A percentile compares a stretch with the other conserved stretches of the same genome.
These are phyloP conservation scores for Temnothorax curvispinosus DNA, from an alignment of 1,140 invertebrate genomes.

Conservation along the genomic window DNA sequence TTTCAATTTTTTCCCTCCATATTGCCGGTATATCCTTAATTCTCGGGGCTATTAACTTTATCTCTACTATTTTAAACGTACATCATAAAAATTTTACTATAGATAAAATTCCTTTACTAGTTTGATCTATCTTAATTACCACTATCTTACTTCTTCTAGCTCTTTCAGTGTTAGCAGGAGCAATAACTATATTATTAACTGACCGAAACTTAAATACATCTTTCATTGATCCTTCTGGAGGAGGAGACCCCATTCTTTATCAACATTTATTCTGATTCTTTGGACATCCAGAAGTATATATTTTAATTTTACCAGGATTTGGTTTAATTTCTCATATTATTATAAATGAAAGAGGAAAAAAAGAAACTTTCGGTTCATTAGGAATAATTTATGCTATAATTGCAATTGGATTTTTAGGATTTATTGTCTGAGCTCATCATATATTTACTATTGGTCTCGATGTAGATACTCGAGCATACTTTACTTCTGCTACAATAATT, in stretches of 20 bases:
- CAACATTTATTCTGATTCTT: slow-evolving; percentile 94
- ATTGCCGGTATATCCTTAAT: too few relatives aligned
- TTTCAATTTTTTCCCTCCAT: too few relatives aligned
- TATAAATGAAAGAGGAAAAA: slow-evolving; percentile 87
- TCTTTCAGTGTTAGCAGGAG: slow-evolving; percentile 90
- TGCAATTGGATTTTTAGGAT: slow-evolving; percentile 89
- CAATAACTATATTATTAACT: slow-evolving; percentile 90
- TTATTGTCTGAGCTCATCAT: slow-evolving; percentile 90
- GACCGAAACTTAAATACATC: slow-evolving; percentile 90
- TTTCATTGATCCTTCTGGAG: slow-evolving; percentile 89
- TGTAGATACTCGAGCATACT: too few relatives aligned
- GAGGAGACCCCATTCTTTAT: slow-evolving; percentile 90
- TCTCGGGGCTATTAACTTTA: too few relatives aligned
- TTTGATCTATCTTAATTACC: slow-evolving; percentile 90
- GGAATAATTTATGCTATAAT: slow-evolving; percentile 88
- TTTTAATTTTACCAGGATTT: slow-evolving; percentile 89
- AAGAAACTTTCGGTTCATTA: slow-evolving; percentile 78
- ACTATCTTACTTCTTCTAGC: slow-evolving; percentile 88
- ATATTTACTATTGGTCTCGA: slow-evolving; percentile 77
- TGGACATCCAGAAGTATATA: slow-evolving; percentile 92
- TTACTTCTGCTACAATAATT: too few relatives aligned
- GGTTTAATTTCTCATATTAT: slow-evolving; percentile 89
- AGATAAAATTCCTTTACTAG: slow-evolving; percentile 87
- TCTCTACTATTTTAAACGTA: too few relatives aligned
- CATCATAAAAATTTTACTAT: slow-evolving; percentile 28